phyloP scores from a whole-genome alignment of 2,888 invertebrate species.

The Onthophagus sagittarius region DNA sequence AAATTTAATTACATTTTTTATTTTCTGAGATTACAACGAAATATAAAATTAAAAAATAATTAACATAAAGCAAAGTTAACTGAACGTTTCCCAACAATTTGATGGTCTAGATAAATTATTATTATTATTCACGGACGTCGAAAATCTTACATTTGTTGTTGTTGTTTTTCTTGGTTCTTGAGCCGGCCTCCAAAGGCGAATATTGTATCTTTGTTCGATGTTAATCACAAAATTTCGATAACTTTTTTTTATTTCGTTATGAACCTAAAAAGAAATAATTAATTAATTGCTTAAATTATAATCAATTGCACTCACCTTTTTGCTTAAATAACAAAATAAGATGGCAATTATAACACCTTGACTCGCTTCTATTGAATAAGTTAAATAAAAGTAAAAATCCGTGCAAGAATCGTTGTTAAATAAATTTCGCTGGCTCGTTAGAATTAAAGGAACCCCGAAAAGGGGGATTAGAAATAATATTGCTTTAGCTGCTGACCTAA shows the following conservation, averaged over 20 bases:
- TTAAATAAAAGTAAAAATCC: constrained; percentile 57
- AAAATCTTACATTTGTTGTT: constrained; percentile 14
- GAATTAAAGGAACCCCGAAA: constrained; percentile 65
- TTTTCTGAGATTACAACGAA: not conserved
- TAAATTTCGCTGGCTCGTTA: constrained; percentile 56
- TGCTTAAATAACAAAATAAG: constrained; percentile 63
- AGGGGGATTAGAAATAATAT: constrained; percentile 66
- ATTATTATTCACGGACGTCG: not conserved
- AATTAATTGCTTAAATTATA: too few species aligned
- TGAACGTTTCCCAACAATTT: not conserved
- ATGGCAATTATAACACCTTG: constrained; percentile 62
- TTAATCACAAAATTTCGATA: constrained; percentile 10
- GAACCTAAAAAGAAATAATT: constrained; percentile 12
- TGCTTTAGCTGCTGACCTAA: constrained; percentile 61
- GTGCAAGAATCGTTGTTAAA: constrained; percentile 53
- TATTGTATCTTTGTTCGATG: constrained; percentile 15
- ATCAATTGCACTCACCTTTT: too few species aligned
- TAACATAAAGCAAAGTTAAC: not conserved
- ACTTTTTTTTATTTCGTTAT: constrained; percentile 9
- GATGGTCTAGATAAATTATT: not conserved
- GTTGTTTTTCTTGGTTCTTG: constrained; percentile 4
- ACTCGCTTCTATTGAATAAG: constrained; percentile 57
- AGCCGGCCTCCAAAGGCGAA: not conserved
- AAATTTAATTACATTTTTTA: not conserved
- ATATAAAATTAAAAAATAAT: not conserved